Evolutionary conservation across 2,113 vertebrate species (phyloP).

Genomic region (Tupaia chinensis): DNA sequence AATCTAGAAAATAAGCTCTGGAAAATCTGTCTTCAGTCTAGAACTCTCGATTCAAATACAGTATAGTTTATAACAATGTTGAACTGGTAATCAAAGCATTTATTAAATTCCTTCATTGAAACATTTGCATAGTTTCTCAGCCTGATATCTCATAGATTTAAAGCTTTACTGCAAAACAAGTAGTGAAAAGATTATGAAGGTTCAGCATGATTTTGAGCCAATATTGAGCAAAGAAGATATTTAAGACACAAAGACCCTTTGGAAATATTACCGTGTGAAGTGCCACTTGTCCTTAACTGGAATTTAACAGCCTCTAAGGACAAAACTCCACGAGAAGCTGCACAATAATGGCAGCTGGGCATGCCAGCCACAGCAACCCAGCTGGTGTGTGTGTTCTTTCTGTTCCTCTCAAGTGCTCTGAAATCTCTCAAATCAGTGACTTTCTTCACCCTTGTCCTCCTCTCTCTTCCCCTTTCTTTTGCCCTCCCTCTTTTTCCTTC

Average conservation of each 20-base stretch:
- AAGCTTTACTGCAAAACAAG: conserved; percentile 70
- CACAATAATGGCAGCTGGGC: conserved; percentile 22
- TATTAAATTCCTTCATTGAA: conserved; percentile 73
- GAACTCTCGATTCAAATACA: conserved; percentile 51
- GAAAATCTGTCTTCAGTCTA: conserved; percentile 44
- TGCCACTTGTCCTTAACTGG: conserved; percentile 70
- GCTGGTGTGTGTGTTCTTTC: background rate
- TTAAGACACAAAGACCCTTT: conserved; percentile 79
- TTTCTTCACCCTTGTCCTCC: background rate
- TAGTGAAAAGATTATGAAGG: conserved; percentile 72
- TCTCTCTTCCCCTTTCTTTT: background rate
- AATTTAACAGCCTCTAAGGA: conserved; percentile 71
- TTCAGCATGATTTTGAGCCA: conserved; percentile 74
- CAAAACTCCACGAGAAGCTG: conserved; percentile 60
- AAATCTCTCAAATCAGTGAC: background rate
- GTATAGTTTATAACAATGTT: conserved; percentile 58
- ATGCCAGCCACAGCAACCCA: conserved; percentile 48
- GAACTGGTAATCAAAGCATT: conserved; percentile 56
- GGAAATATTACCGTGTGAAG: conserved; percentile 81
- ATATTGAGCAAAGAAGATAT: conserved; percentile 81
- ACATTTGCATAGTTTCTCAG: conserved; percentile 67
- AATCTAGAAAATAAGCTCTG: conserved; percentile 34
- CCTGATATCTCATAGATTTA: conserved; percentile 71
- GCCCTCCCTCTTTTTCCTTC: accelerated
- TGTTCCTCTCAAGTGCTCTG: conserved; percentile 29